phyloP scores from a whole-genome alignment of 2,113 vertebrate species.

The Equus przewalskii region DNA sequence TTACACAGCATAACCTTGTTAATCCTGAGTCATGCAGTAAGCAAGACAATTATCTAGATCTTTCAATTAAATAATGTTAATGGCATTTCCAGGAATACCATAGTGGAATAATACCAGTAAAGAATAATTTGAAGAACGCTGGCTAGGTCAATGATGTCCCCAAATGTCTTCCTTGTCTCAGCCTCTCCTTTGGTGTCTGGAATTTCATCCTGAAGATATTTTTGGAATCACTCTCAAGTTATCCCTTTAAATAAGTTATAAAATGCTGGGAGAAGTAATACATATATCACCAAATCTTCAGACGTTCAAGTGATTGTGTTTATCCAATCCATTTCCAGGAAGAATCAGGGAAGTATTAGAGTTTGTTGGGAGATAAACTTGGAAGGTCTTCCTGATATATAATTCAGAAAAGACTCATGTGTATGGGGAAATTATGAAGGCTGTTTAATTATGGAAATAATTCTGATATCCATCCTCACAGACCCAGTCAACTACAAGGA shows the following conservation, averaged over 20 bases:
- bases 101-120: neutral
- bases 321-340: neutral
- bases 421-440: neutral
- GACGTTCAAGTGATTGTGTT: neutral
- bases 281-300: constrained; percentile 6
- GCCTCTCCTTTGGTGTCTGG: neutral
- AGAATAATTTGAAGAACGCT: neutral
- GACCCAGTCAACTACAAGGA: neutral
- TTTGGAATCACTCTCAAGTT: neutral
- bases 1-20: neutral
- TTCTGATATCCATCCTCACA: neutral
- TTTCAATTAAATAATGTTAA: constrained; percentile 15
- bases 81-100: neutral
- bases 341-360: neutral
- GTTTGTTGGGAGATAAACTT: neutral
- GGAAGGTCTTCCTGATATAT: neutral
- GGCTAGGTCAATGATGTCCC: neutral
- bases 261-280: neutral
- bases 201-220: neutral
- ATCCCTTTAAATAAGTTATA: neutral
- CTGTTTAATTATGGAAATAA: neutral
- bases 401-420: constrained; percentile 8
- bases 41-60: neutral
- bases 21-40: neutral
- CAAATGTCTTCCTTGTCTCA: neutral